Evolutionary conservation across 2,113 vertebrate species (phyloP), one percentile per base, ranked within the genome.

Genomic region (Hydrolagus affinis): DNA sequence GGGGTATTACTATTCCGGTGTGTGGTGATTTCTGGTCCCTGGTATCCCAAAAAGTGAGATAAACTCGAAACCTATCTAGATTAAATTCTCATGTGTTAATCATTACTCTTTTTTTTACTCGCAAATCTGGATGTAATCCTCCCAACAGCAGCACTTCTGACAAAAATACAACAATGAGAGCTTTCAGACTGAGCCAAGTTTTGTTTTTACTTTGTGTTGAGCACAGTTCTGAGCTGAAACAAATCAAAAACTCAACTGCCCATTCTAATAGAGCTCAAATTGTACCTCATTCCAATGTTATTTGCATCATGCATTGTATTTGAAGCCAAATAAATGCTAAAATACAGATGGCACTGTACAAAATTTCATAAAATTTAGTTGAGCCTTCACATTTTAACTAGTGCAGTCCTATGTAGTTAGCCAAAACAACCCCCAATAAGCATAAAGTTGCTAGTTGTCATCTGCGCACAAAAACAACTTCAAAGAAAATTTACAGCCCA

Each of bases 21-120:
- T 23, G 59, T 78, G 76, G n/a, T 59, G 57, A 62, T 0, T 78
- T 56, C 21, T 60, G n/a, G 57, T 60, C 8, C 62, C 3, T 62
- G 19, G 21, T 62, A 78, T 62, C 57, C 57, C 25, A 11, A 23
- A 25, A 59, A 56, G n/a, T 59, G n/a, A 21, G n/a, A n/a, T 78
- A 78, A 77, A 78, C 57, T 62, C 57, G 23, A 57, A 78, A 28
- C 76, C 62, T 78, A 21, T 25, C 60, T 78, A 59, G 57, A 62
- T 59, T 78, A 78, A 60, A 14, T 59, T 60, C 62, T 59, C 15
- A 10, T 72, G 12, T 62, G 21, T 78, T 78, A 78, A 78, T 78
- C 57, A 21, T 62, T 59, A 59, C 30, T 75, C 9, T 44, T 44
- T 44, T n/a, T 62, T 44, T 74, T 74, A 60, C 25, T 78, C 70